A percentile compares a stretch with the other conserved stretches of the same genome.
phyloP scores from a whole-genome alignment of 2,797 vertebrate genomes.

The Hypotaenidia philippensis region DNA sequence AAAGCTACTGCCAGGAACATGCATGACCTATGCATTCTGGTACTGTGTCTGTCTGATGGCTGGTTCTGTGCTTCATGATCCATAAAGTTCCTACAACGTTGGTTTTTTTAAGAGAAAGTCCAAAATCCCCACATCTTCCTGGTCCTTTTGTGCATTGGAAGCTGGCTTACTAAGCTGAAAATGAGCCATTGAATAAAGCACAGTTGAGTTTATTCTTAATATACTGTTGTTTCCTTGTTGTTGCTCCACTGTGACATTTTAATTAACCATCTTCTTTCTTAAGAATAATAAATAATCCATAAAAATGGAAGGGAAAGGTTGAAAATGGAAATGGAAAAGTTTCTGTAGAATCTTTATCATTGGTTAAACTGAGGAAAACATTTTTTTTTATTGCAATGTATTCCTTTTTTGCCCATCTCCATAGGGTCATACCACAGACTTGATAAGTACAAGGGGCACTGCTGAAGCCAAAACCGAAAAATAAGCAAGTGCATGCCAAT shows the following conservation, averaged over 20 bases:
- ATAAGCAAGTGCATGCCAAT: not conserved
- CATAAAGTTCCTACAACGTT: not conserved
- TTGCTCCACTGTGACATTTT: not conserved
- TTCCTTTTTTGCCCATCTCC: not conserved
- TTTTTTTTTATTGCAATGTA: not conserved
- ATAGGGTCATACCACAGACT: not conserved
- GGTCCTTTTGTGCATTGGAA: not conserved
- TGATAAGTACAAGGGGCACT: not conserved
- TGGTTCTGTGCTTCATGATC: not conserved
- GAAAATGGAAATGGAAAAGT: not conserved
- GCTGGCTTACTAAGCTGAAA: not conserved
- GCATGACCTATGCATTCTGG: rapidly evolving
- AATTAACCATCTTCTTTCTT: not conserved
- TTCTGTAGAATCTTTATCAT: not conserved
- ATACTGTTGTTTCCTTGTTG: not conserved
- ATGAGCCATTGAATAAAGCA: not conserved
- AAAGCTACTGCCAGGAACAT: not conserved
- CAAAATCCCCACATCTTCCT: not conserved
- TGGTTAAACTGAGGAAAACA: not conserved
- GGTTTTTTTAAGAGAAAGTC: not conserved
- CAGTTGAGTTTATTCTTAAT: not conserved
- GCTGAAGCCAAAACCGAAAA: not conserved
- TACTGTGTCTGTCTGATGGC: not conserved
- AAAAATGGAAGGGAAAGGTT: not conserved
- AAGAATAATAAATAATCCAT: not conserved